These are phyloP conservation scores for Neocrepidodera transversa DNA, from an alignment of 2,888 invertebrate genomes.

Conservation along the genomic window DNA sequence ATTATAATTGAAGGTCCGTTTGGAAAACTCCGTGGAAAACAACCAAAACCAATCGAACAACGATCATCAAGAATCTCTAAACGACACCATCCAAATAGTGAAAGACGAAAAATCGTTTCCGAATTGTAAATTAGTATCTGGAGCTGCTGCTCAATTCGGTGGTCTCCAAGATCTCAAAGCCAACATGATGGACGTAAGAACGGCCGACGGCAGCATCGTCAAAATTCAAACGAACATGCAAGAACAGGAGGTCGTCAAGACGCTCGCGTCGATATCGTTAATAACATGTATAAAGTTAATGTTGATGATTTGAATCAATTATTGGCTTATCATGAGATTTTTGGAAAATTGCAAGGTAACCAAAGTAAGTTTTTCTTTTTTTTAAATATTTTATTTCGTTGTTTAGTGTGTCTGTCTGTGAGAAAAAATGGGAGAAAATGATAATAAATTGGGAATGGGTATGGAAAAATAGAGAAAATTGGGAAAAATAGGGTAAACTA, in stretches of 20 bases:
- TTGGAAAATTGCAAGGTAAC: constrained; percentile 71
- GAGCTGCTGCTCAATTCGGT: constrained; percentile 52
- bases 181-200: constrained; percentile 69
- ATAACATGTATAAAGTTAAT: constrained; percentile 78
- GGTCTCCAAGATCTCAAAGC: constrained; percentile 56
- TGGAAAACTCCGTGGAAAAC: constrained; percentile 56
- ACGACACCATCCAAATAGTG: constrained; percentile 58
- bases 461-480: no score
- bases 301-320: constrained; percentile 86
- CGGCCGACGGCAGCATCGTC: constrained; percentile 75
- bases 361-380: constrained; percentile 37
- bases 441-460: neutral
- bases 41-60: constrained; percentile 50
- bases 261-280: constrained; percentile 74
- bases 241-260: constrained; percentile 68
- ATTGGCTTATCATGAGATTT: constrained; percentile 86
- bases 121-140: constrained; percentile 60
- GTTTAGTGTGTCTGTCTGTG: no score
- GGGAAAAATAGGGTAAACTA: no score
- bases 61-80: constrained; percentile 45
- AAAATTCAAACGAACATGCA: constrained; percentile 73
- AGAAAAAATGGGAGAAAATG: no score
- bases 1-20: constrained; percentile 51
- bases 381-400: neutral
- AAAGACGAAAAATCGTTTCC: constrained; percentile 68